These are phyloP conservation scores for Lanius ludovicianus DNA, from an alignment of 2,113 vertebrate genomes.

Conservation along the genomic window DNA sequence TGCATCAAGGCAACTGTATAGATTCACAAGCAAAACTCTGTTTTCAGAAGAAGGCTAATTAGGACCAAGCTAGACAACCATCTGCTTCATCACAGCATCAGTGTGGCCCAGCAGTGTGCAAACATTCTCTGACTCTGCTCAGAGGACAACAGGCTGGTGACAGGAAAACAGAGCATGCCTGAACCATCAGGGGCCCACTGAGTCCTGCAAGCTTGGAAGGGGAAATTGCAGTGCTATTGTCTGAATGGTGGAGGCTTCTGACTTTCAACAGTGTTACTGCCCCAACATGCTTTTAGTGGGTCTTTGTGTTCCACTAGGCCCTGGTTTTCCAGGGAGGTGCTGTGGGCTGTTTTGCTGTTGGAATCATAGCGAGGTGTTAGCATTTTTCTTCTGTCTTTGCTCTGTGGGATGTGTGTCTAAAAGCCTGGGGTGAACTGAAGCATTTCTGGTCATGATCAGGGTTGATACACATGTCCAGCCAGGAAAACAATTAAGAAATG, in stretches of 20 bases:
- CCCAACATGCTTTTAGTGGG: background rate
- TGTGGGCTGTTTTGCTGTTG: background rate
- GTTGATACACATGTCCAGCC: background rate
- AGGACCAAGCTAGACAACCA: background rate
- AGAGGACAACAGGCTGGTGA: background rate
- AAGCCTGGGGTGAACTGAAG: background rate
- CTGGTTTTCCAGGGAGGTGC: background rate
- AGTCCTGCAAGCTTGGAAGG: background rate
- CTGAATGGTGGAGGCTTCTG: background rate
- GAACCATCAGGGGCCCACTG: background rate
- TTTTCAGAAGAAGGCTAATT: background rate
- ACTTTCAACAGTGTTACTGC: background rate
- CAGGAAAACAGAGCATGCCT: background rate
- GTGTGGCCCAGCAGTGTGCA: background rate
- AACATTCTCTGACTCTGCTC: background rate
- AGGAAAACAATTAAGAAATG: background rate
- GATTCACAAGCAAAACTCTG: background rate
- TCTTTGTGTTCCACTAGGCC: background rate
- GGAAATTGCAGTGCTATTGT: background rate
- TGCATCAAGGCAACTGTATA: background rate
- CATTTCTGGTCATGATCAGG: background rate
- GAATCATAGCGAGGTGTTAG: background rate
- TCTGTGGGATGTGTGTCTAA: background rate
- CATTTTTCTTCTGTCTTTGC: background rate
- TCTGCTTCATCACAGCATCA: background rate